Percentiles rank a stretch among this genome's conserved stretches.
These are phyloP conservation scores for Semnornis frantzii DNA, from an alignment of 2,113 vertebrate species.

Conservation along the genomic window DNA sequence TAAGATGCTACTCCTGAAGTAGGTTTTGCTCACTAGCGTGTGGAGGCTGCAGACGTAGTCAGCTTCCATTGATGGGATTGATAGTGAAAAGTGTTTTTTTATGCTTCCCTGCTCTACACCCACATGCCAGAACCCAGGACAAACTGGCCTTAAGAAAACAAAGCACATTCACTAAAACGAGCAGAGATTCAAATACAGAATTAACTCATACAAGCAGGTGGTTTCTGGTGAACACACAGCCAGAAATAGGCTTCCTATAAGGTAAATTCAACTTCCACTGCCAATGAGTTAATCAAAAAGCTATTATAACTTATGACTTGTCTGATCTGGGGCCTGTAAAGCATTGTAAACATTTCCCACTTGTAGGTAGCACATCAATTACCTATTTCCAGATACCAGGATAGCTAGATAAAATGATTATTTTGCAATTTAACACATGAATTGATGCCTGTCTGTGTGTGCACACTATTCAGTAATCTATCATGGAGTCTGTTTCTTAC, in stretches of 20 bases:
- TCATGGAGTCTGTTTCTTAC: background rate
- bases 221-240: constrained; percentile 36
- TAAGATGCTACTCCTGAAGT: background rate
- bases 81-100: background rate
- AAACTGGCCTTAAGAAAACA: constrained; percentile 19
- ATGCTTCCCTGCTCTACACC: background rate
- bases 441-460: background rate
- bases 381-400: constrained; percentile 13
- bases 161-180: constrained; percentile 19
- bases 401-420: constrained; percentile 37
- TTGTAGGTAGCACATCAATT: constrained; percentile 12
- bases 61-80: background rate
- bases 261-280: constrained; percentile 49
- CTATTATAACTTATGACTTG: constrained; percentile 63
- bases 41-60: background rate
- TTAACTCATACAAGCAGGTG: constrained; percentile 57
- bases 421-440: constrained; percentile 22
- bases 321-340: constrained; percentile 51
- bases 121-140: background rate
- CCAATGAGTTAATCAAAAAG: constrained; percentile 67
- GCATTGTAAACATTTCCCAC: constrained; percentile 52
- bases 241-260: constrained; percentile 41
- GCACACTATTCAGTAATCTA: background rate
- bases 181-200: constrained; percentile 54
- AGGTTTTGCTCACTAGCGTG: background rate